A percentile compares a stretch with the other conserved stretches of the same genome.
phyloP scores from a whole-genome alignment of 2,797 vertebrate genomes.

The Eidolon dupreanum region DNA sequence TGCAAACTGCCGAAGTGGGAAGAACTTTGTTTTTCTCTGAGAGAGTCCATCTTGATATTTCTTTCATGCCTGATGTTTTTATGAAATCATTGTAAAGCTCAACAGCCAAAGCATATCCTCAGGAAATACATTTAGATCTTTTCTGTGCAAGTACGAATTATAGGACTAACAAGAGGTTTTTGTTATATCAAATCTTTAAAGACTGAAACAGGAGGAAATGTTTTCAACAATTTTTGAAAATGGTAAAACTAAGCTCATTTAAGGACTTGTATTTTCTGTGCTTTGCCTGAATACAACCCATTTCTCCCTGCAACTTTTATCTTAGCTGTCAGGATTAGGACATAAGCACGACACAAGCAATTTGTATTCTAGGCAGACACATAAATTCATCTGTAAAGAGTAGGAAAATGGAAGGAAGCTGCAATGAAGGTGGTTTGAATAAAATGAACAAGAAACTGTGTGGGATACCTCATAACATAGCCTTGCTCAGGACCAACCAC shows the following conservation, averaged over 20 bases:
- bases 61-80: not conserved
- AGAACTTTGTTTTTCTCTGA: not conserved
- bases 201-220: not conserved
- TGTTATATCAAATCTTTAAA: slow-evolving; percentile 44
- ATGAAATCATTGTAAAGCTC: not conserved
- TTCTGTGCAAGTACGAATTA: slow-evolving; percentile 26
- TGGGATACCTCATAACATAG: not conserved
- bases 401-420: slow-evolving; percentile 43
- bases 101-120: not conserved
- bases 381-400: slow-evolving; percentile 51
- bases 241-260: slow-evolving; percentile 23
- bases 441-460: not conserved
- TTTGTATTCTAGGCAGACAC: slow-evolving; percentile 49
- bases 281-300: not conserved
- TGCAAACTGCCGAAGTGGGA: not conserved
- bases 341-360: not conserved
- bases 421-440: slow-evolving; percentile 19
- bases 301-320: slow-evolving; percentile 41
- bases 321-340: slow-evolving; percentile 34
- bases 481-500: not conserved
- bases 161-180: not conserved
- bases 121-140: slow-evolving; percentile 28
- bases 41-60: not conserved
- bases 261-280: slow-evolving; percentile 27
- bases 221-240: slow-evolving; percentile 43